phyloP scores from a whole-genome alignment of 2,888 invertebrate species.

The Tryphoninae sp. region DNA sequence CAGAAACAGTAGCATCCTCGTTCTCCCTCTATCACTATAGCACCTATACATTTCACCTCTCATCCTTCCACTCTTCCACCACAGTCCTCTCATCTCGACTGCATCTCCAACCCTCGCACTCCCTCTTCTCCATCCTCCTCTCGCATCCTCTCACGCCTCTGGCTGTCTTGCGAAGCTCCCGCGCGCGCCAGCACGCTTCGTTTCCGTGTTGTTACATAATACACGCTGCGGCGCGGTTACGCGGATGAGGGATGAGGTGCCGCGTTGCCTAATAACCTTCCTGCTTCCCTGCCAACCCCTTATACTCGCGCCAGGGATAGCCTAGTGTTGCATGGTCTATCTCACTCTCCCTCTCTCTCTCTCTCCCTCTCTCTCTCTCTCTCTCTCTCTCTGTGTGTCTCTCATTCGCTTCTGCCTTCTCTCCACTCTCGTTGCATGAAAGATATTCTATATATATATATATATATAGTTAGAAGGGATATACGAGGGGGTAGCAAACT shows the following conservation, averaged over 20 bases:
- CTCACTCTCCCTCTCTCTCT: constrained; percentile 50
- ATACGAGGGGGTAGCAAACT: constrained; percentile 52
- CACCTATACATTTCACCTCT: constrained; percentile 34
- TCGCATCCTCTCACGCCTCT: not conserved
- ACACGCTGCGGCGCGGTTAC: constrained; percentile 80
- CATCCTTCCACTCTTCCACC: constrained; percentile 29
- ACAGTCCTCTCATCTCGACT: constrained; percentile 62
- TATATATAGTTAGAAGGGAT: constrained; percentile 26
- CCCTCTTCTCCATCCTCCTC: constrained; percentile 46
- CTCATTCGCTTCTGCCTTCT: not conserved
- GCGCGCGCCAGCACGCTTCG: constrained; percentile 75
- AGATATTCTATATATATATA: constrained; percentile 27
- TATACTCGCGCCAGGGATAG: constrained; percentile 65
- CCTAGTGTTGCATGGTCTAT: constrained; percentile 66
- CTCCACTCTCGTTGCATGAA: constrained; percentile 56
- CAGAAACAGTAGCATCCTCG: constrained; percentile 32
- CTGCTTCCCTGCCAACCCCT: constrained; percentile 70
- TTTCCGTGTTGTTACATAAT: constrained; percentile 81
- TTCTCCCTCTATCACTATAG: constrained; percentile 10
- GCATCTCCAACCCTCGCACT: constrained; percentile 63
- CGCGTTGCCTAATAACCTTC: constrained; percentile 80
- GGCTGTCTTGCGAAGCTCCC: constrained; percentile 53
- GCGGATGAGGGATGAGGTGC: constrained; percentile 81
- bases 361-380: constrained; percentile 50
- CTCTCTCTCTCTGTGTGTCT: constrained; percentile 47